A percentile compares a stretch with the other conserved stretches of the same genome.
Evolutionary conservation across 1,140 invertebrate genomes (phyloP).

Genomic region (Apis dorsata): DNA sequence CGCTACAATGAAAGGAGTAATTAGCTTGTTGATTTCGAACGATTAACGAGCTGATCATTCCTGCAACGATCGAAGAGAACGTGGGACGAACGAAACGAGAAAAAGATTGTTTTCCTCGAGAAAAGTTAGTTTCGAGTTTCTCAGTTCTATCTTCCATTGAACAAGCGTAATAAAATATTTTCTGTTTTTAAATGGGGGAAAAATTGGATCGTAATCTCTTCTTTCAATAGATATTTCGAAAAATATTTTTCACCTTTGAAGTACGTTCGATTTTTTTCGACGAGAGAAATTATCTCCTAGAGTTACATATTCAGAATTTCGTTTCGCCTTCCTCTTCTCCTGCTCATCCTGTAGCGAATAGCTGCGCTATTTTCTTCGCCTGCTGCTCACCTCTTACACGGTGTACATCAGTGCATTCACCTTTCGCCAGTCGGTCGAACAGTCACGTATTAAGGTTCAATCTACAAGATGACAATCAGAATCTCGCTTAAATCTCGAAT

Average conservation of each 20-base stretch:
- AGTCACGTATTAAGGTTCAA: conserved; percentile 30
- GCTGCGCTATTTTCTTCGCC: not conserved
- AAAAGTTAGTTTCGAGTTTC: conserved; percentile 24
- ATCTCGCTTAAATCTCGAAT: not conserved
- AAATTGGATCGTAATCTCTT: not conserved
- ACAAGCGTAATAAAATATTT: not conserved
- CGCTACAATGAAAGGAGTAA: conserved; percentile 22
- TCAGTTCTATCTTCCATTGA: too few species aligned
- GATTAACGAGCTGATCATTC: conserved; percentile 36
- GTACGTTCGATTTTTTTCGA: too few species aligned
- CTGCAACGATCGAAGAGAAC: not conserved
- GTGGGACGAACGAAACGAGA: conserved; percentile 26
- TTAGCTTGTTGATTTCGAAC: conserved; percentile 43
- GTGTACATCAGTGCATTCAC: conserved; percentile 7
- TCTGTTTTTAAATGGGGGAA: not conserved
- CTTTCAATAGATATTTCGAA: too few species aligned
- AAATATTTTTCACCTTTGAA: too few species aligned
- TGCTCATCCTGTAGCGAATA: not conserved
- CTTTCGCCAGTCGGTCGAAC: conserved; percentile 13
- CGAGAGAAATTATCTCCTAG: too few species aligned
- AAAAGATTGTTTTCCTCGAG: conserved; percentile 32
- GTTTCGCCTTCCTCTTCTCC: not conserved
- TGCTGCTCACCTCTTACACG: not conserved
- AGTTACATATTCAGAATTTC: not conserved
- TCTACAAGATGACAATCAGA: conserved; percentile 39